Evolutionary conservation across 2,113 vertebrate genomes (phyloP), one percentile per base, ranked within the genome.

Genomic region (Sapajus apella): DNA sequence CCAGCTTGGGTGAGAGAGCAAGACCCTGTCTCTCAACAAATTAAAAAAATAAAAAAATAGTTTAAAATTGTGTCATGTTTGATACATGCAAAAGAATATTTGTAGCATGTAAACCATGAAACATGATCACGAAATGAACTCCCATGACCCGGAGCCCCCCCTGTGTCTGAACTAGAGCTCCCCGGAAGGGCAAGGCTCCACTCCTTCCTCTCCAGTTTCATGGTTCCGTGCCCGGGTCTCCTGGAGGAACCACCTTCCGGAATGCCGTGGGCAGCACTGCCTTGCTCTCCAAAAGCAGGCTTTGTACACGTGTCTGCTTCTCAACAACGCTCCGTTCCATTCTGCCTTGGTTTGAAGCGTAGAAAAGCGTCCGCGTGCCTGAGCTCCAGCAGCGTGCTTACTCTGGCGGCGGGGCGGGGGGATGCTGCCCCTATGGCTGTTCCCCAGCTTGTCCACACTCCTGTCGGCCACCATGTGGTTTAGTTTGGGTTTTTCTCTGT

Each of bases 251-350:
- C 18, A 0, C n/a, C 17, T 45, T 11, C 43, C 1, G 5, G 40
- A 25, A 35, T 3, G 23, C n/a, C 4, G 3, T 2, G 43, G 2
- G 16, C 6, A 1, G 16, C 8, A 3, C 7, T 23, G 23, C n/a
- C 58, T 80, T 2, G 0, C 5, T 35, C 80, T 13, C 6, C 8
- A 3, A 18, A 56, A 37, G 47, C 43, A 64, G 87, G 55, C 3
- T 14, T 47, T 21, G 87, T 45, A 8, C 68, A 10, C 0, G 0
- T 4, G 32, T 40, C 1, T 13, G 1, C 21, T 40, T 35, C 37
- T 87, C 23, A 8, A 5, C 8, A 5, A 1, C 0, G 0, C 2
- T 0, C 18, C 4, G 0, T 11, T 3, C 4, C 0, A 6, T 21
- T 37, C 0, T 0, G 27, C 21, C 35, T 17, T 70, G 13, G 21